Evolutionary conservation across 2,888 invertebrate species (phyloP), one percentile per base, ranked within the genome.

Genomic region (Xestia c-nigrum): DNA sequence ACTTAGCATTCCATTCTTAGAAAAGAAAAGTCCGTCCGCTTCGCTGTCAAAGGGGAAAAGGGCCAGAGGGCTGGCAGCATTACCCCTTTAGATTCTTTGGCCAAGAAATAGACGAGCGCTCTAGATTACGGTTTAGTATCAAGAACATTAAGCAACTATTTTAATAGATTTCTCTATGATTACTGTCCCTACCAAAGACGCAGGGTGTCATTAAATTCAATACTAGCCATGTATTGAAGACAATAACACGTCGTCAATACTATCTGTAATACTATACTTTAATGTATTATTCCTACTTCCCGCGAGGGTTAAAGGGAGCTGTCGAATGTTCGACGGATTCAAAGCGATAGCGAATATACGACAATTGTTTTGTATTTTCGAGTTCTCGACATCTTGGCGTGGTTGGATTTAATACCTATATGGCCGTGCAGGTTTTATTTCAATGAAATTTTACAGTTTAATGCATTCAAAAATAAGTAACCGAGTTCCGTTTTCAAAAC

Each of bases 251-350:
- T 91, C 89, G 89, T 89, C 85, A 85, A 74, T 81, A 78, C 85
- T 88, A 89, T 89, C 90, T 88, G 89, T 76, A 85, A 84, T 85
- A 74, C 59, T 91, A 88, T 87, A 89, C 81, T 84, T 75, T 89
- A 90, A 91, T 90, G 90, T 90, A 91, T 91, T 89, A 90, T 92
- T 91, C 91, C 77, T 64, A 70, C 84, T 89, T 90, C 88, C 91
- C 89, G 84, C 81, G 83, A 57, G 74, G 79, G 64, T 61, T 80
- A 83, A 47, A 84, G 84, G 85, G 72, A 74, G 74, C 50, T 76
- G 12, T 52, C 61, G 71, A 81, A 55, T 24, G 14, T 76, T 76
- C 87, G 84, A 81, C 78, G 40, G 1, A 14, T 73, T 72, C 10
- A 6, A 47, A 46, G 10, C 52, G 40, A 65, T 52, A 72, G 31